These are phyloP conservation scores for Dinocampus coccinellae DNA, from an alignment of 2,888 invertebrate species.

Conservation along the genomic window DNA sequence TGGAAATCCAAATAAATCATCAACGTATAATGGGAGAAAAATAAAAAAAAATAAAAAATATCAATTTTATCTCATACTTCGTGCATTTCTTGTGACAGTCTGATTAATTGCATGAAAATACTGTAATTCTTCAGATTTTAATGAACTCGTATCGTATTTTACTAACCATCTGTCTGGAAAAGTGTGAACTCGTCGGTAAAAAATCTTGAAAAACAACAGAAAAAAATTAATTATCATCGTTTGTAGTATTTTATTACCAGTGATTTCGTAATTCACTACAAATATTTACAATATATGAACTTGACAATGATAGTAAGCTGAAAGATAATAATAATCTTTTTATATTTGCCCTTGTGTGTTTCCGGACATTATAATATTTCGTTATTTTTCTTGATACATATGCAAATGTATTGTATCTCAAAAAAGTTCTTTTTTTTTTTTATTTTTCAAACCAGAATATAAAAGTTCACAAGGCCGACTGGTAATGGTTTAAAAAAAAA, in stretches of 20 bases:
- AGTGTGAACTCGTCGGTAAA: background rate
- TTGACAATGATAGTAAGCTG: background rate
- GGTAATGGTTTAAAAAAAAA: background rate
- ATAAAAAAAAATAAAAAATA: background rate
- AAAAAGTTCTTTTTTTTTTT: background rate
- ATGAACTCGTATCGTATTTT: background rate
- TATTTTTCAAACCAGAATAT: background rate
- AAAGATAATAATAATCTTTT: background rate
- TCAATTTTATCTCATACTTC: background rate
- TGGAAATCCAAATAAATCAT: background rate
- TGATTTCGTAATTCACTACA: background rate
- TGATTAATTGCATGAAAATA: background rate
- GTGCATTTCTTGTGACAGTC: background rate
- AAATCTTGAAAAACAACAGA: background rate
- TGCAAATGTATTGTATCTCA: background rate
- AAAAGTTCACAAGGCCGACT: background rate
- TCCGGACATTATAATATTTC: background rate
- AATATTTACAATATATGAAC: background rate
- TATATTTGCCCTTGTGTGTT: background rate
- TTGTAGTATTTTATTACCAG: background rate
- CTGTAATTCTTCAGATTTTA: background rate
- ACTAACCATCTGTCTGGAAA: background rate
- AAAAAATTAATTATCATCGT: background rate
- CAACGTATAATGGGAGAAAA: too few relatives aligned
- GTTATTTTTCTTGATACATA: background rate